These are phyloP conservation scores for Phylloscopus trochiloides DNA, from an alignment of 2,113 vertebrate species.

Conservation along the genomic window DNA sequence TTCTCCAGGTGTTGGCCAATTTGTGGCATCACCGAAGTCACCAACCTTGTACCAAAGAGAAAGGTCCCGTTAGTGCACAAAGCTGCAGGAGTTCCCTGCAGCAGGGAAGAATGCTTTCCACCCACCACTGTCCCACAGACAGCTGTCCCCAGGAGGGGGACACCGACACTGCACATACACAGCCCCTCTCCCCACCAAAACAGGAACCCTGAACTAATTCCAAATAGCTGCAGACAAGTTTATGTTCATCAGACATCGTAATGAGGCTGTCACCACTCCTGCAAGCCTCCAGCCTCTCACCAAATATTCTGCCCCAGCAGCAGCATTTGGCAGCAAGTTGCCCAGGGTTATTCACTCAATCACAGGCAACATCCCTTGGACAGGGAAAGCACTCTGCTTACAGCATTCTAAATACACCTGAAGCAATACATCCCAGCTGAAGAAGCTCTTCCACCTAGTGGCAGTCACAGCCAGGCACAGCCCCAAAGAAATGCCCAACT, in stretches of 20 bases:
- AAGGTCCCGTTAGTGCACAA: background rate
- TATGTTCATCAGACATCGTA: background rate
- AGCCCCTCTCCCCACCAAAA: background rate
- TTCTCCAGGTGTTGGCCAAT: constrained; percentile 97
- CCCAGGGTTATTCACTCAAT: background rate
- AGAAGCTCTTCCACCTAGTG: background rate
- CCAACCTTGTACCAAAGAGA: constrained; percentile 81
- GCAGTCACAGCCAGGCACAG: background rate
- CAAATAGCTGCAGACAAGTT: background rate
- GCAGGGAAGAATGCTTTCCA: background rate
- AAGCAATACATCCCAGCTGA: background rate
- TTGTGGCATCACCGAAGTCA: constrained; percentile 94
- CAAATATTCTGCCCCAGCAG: background rate
- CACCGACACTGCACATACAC: background rate
- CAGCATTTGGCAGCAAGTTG: background rate
- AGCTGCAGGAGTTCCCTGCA: background rate
- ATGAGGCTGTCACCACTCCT: background rate
- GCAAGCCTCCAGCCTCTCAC: background rate
- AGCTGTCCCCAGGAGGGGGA: background rate
- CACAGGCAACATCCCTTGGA: background rate
- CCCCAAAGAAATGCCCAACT: background rate
- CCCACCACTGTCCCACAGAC: background rate
- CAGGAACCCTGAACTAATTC: background rate
- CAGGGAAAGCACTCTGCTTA: background rate
- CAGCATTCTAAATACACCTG: background rate